Percentiles rank a stretch among this genome's conserved stretches.
Evolutionary conservation across 92 coral and sea anemone genomes (phyloP).

Genomic region (Palythoa caribaeorum): DNA sequence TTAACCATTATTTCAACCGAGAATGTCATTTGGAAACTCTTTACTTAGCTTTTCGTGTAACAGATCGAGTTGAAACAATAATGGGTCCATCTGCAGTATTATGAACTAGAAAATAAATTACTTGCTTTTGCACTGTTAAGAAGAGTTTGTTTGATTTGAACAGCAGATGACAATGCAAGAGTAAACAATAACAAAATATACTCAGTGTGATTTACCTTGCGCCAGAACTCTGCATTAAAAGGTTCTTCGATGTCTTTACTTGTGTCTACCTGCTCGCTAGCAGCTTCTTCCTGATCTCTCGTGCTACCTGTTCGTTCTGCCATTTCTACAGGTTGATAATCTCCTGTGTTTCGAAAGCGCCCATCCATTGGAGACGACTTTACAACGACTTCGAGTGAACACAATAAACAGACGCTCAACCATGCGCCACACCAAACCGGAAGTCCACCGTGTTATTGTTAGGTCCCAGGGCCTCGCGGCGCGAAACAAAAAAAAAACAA

Average conservation of each 20-base stretch:
- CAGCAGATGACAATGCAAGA: no score
- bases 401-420: not conserved
- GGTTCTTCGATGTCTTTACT: slow-evolving; percentile 76
- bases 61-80: no score
- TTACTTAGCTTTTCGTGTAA: no score
- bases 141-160: no score
- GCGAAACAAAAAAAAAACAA: not conserved
- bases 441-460: not conserved
- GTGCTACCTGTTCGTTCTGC: slow-evolving; percentile 53
- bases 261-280: slow-evolving; percentile 39
- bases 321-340: slow-evolving; percentile 72
- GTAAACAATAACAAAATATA: not conserved
- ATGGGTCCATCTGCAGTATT: no score
- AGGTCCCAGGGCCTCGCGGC: slow-evolving; percentile 9
- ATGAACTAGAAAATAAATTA: no score
- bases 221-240: slow-evolving; percentile 90
- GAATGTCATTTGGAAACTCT: no score
- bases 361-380: slow-evolving; percentile 21
- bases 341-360: not conserved
- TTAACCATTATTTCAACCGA: no score
- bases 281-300: slow-evolving; percentile 50
- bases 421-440: slow-evolving; percentile 35
- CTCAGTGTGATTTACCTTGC: slow-evolving; percentile 59
- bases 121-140: no score
- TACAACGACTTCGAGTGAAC: no score